phyloP scores from a whole-genome alignment of 2,113 vertebrate species.

The Phalacrocorax aristotelis region DNA sequence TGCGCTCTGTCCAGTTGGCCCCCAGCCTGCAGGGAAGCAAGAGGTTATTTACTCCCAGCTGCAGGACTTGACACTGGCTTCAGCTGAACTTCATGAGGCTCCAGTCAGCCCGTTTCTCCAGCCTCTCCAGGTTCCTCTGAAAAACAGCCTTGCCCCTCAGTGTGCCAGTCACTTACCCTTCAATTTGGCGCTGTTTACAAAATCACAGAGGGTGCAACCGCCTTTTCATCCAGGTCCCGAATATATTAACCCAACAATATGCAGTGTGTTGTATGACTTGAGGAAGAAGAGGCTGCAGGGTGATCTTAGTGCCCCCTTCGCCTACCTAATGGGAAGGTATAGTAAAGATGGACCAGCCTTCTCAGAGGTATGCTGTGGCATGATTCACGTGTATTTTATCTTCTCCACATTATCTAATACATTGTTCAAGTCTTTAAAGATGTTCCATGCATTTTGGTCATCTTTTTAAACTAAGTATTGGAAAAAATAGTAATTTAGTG shows the following conservation, averaged over 20 bases:
- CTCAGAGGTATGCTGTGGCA: not conserved
- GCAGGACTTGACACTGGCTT: not conserved
- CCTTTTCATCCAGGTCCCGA: not conserved
- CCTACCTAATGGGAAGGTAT: not conserved
- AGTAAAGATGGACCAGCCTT: not conserved
- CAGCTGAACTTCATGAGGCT: not conserved
- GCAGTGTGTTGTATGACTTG: not conserved
- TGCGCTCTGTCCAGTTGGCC: not conserved
- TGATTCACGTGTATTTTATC: not conserved
- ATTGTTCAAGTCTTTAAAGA: not conserved
- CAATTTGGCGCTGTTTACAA: not conserved
- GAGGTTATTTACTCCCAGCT: not conserved
- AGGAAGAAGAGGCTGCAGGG: not conserved
- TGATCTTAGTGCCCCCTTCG: not conserved
- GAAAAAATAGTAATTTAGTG: not conserved
- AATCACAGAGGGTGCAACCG: not conserved
- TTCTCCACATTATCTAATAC: not conserved
- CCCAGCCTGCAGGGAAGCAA: not conserved
- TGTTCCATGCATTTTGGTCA: not conserved
- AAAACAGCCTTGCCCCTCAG: not conserved
- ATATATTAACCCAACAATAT: not conserved
- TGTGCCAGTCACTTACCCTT: not conserved
- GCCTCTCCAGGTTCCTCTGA: not conserved
- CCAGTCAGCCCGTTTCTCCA: not conserved
- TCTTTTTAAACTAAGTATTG: not conserved